phyloP scores from a whole-genome alignment of 2,797 vertebrate genomes.

The Enteromius anoplus region DNA sequence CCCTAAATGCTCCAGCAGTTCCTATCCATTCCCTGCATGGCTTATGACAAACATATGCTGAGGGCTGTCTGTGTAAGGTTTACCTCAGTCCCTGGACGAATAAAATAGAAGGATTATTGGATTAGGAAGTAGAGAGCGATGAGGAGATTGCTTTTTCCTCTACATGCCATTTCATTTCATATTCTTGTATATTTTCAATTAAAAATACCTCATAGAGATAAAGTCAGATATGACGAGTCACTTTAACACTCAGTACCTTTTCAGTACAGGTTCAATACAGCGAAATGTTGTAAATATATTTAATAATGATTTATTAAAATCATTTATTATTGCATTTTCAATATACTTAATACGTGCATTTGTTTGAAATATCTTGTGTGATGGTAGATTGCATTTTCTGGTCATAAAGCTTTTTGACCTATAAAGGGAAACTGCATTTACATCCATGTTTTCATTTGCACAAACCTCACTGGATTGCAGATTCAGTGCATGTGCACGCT shows the following conservation, averaged over 20 bases:
- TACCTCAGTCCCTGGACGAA: constrained; percentile 55
- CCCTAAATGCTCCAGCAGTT: constrained; percentile 33
- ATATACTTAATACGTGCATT: background rate
- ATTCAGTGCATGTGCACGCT: background rate
- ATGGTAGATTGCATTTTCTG: background rate
- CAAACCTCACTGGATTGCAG: background rate
- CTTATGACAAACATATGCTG: constrained; percentile 60
- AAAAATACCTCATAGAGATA: constrained; percentile 22
- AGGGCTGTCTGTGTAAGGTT: constrained; percentile 56
- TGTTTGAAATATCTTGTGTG: background rate
- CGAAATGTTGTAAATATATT: background rate
- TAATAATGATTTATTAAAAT: background rate
- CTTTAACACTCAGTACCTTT: background rate
- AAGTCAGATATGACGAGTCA: background rate
- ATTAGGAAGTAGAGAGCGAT: constrained; percentile 47
- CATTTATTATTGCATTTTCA: too few relatives aligned
- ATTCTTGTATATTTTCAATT: constrained; percentile 35
- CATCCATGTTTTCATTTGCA: background rate
- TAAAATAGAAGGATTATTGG: constrained; percentile 59
- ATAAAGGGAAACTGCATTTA: background rate
- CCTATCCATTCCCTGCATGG: constrained; percentile 44
- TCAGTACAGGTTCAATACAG: background rate
- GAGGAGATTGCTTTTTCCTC: constrained; percentile 55
- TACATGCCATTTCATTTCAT: constrained; percentile 44
- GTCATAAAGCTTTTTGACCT: background rate